These are phyloP conservation scores for Cephalophus harveyi DNA, from an alignment of 2,113 vertebrate genomes.

Conservation along the genomic window DNA sequence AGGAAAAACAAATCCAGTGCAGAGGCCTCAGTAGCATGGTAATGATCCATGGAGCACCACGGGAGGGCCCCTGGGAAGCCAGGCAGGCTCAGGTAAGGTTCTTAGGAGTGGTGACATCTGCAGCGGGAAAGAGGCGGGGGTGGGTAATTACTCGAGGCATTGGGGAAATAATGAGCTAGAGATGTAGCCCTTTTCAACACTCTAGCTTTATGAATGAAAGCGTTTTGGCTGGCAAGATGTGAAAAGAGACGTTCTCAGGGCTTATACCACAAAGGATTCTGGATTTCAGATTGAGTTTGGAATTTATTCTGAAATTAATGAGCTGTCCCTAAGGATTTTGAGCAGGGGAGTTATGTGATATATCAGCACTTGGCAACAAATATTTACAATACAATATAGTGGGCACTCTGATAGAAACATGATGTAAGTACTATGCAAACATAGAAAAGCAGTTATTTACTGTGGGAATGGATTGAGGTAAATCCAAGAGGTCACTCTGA, in stretches of 20 bases:
- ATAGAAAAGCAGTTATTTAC: background rate
- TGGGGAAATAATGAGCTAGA: background rate
- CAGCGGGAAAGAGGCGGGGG: background rate
- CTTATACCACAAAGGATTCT: background rate
- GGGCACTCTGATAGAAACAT: background rate
- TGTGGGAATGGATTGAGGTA: background rate
- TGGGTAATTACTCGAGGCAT: accelerated
- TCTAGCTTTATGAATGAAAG: background rate
- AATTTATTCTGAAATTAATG: background rate
- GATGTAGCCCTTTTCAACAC: background rate
- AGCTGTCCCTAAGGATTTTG: background rate
- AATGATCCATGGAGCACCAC: accelerated
- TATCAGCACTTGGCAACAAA: background rate
- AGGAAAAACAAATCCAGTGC: background rate
- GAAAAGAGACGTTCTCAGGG: background rate
- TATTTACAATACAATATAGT: background rate
- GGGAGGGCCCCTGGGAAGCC: too few species aligned
- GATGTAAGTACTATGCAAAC: too few species aligned
- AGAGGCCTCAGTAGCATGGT: too few species aligned
- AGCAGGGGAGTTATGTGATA: background rate
- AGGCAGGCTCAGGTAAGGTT: background rate
- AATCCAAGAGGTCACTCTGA: background rate
- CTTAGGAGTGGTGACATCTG: background rate
- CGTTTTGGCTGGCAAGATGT: background rate
- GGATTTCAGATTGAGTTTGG: background rate